phyloP scores from a whole-genome alignment of 2,113 vertebrate genomes.

The Talpa occidentalis region DNA sequence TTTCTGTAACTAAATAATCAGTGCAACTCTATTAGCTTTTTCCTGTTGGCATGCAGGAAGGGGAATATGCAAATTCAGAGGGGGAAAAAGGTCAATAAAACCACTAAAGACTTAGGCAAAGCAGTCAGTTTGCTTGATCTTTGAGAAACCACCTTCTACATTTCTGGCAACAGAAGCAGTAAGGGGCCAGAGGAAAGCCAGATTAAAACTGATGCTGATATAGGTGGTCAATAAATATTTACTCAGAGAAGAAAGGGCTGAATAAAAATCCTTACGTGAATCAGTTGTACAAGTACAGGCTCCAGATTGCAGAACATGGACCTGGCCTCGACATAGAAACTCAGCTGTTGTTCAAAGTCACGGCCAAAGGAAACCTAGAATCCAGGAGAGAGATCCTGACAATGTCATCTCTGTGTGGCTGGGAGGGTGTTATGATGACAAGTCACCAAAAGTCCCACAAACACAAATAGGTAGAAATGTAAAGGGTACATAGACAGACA shows the following conservation, averaged over 20 bases:
- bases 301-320: constrained; percentile 98
- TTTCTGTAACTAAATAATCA: background rate
- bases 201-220: background rate
- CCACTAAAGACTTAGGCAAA: background rate
- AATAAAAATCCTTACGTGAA: constrained; percentile 91
- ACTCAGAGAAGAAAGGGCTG: background rate
- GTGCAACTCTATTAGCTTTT: background rate
- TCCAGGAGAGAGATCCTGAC: constrained; percentile 30
- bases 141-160: background rate
- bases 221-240: background rate
- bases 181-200: background rate
- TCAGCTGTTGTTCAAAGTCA: constrained; percentile 98
- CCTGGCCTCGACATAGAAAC: constrained; percentile 97
- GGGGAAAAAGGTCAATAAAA: background rate
- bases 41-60: background rate
- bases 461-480: background rate
- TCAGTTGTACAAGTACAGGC: constrained; percentile 94
- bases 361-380: constrained; percentile 96
- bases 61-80: background rate
- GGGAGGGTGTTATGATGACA: background rate
- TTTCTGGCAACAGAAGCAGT: background rate
- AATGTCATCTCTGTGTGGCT: background rate
- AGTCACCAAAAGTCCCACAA: background rate
- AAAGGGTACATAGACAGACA: accelerated
- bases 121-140: background rate